Conservation (phyloP, 2,797 vertebrate genomes). For the Cyclopterus lumpus region DNA sequence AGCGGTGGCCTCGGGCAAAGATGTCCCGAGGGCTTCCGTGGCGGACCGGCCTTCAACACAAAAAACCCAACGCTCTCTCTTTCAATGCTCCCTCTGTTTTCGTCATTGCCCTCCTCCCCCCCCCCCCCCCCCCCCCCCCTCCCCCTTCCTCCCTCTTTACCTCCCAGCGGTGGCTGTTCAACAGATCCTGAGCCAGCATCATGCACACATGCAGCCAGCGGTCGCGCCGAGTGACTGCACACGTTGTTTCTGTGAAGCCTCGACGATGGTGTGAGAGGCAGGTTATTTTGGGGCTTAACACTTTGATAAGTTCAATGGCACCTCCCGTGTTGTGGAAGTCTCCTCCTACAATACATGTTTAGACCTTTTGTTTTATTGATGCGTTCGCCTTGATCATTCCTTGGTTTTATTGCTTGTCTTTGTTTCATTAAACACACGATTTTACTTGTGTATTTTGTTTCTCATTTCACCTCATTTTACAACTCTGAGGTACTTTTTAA, state of each 20-base stretch:
- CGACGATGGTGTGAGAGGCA: not conserved
- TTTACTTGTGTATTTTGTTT: not conserved
- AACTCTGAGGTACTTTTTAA: not conserved
- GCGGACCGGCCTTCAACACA: constrained; percentile 21
- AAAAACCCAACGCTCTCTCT: constrained; percentile 11
- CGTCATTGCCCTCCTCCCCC: constrained; percentile 31
- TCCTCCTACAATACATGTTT: constrained; percentile 7
- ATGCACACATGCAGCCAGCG: constrained; percentile 17
- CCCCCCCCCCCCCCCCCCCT: constrained; percentile 32
- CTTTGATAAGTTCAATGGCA: constrained; percentile 41
- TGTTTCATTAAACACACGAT: not conserved
- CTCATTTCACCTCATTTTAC: not conserved
- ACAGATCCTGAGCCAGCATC: constrained; percentile 33
- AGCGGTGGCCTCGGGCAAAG: constrained; percentile 52
- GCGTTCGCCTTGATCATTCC: not conserved
- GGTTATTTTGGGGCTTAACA: constrained; percentile 30
- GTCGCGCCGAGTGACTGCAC: constrained; percentile 12
- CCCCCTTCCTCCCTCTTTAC: constrained; percentile 21
- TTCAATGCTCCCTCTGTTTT: constrained; percentile 21
- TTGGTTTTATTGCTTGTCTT: not conserved
- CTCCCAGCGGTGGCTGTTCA: constrained; percentile 38
- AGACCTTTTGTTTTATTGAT: not conserved
- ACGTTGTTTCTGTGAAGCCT: not conserved
- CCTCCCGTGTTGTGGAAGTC: constrained; percentile 6
- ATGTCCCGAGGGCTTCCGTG: constrained; percentile 47